Conservation (phyloP, 2,888 invertebrate genomes). For the Polyommatus icarus region DNA sequence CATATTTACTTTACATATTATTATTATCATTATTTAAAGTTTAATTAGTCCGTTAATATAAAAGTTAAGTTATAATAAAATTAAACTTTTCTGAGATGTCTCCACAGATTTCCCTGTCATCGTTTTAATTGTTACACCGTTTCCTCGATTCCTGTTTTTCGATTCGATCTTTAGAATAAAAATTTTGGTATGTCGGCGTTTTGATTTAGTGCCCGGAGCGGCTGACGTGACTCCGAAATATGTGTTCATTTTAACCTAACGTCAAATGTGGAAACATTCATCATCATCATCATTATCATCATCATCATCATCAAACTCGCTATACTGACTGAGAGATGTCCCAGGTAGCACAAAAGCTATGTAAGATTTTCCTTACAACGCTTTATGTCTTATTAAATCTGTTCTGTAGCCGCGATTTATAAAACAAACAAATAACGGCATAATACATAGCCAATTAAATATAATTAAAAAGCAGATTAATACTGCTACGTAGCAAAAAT, state of each 20-base stretch:
- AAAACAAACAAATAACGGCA: no score
- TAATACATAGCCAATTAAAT: no score
- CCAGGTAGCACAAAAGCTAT: no score
- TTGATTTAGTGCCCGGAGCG: constrained; percentile 64
- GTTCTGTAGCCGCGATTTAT: no score
- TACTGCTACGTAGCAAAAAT: no score
- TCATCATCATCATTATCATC: neutral
- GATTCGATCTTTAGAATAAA: constrained; percentile 63
- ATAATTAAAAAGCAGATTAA: no score
- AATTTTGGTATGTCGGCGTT: constrained; percentile 54
- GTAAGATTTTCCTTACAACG: no score
- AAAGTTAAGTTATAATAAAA: neutral
- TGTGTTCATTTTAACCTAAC: constrained; percentile 15
- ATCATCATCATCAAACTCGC: neutral
- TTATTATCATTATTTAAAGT: no score
- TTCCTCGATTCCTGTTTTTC: constrained; percentile 68
- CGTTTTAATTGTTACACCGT: constrained; percentile 72
- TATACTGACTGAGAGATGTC: no score
- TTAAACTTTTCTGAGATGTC: constrained; percentile 23
- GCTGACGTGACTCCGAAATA: constrained; percentile 41
- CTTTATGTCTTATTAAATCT: no score
- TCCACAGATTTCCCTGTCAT: constrained; percentile 49
- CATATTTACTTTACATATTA: no score
- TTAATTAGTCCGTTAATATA: neutral
- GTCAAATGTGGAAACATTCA: neutral